Conservation (phyloP, 1,140 invertebrate species). For the Brachionus rotundiformis region DNA sequence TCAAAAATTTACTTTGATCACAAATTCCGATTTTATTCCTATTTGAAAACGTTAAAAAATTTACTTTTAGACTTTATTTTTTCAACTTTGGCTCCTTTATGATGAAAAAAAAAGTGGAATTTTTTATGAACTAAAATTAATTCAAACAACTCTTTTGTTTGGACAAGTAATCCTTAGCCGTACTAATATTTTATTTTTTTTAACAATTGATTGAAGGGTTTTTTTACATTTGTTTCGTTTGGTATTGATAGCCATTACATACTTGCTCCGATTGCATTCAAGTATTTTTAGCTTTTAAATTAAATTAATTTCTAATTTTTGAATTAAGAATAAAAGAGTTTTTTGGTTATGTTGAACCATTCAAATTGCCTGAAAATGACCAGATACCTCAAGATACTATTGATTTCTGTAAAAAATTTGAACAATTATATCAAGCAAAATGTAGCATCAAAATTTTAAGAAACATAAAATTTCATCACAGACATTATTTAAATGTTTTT, state of each 20-base stretch:
- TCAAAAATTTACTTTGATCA: no score
- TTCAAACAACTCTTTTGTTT: conserved; percentile 83
- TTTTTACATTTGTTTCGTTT: conserved; percentile 76
- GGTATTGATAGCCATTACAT: conserved; percentile 75
- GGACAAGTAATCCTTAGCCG: conserved; percentile 68
- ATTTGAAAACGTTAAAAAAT: conserved; percentile 61
- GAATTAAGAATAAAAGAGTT: conserved; percentile 31
- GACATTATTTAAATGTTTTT: conserved; percentile 71
- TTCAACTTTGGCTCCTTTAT: conserved; percentile 62
- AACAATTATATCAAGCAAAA: conserved; percentile 77
- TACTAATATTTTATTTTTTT: conserved; percentile 61
- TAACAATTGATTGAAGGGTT: conserved; percentile 52
- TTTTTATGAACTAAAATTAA: conserved; percentile 56
- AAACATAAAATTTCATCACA: conserved; percentile 69
- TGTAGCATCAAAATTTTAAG: conserved; percentile 77
- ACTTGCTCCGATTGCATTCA: conserved; percentile 70
- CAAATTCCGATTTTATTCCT: no score
- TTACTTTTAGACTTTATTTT: conserved; percentile 70
- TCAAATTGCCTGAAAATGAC: not conserved
- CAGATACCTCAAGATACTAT: conserved; percentile 72
- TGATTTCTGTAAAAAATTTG: conserved; percentile 84
- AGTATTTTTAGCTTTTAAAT: conserved; percentile 57
- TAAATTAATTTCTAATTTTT: conserved; percentile 3
- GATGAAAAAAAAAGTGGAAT: conserved; percentile 63
- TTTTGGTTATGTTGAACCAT: conserved; percentile 8